Conservation (phyloP, 2,113 vertebrate species). For the Girardinichthys multiradiatus region DNA sequence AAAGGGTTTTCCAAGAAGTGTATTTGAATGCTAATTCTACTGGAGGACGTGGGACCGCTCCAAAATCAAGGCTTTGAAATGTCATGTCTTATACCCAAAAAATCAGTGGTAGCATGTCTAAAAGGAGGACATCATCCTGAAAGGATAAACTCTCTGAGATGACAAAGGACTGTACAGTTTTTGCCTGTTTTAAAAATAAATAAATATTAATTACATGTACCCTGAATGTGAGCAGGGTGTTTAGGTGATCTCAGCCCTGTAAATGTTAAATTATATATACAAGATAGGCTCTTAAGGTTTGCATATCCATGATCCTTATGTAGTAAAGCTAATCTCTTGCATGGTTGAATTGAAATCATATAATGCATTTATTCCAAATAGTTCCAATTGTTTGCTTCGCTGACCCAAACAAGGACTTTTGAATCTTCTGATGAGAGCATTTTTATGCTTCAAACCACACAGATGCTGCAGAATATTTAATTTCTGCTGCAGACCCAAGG, state of each 20-base stretch:
- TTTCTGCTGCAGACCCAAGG: slow-evolving; percentile 4
- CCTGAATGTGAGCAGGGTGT: neutral
- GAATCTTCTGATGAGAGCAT: neutral
- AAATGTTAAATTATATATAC: neutral
- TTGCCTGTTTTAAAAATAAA: neutral
- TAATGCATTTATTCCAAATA: neutral
- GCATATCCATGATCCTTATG: neutral
- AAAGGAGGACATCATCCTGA: slow-evolving; percentile 68
- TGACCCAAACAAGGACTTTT: neutral
- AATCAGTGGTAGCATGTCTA: slow-evolving; percentile 71
- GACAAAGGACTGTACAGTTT: slow-evolving; percentile 19
- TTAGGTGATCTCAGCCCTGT: neutral
- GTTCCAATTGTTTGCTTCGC: too few relatives aligned
- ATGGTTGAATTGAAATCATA: neutral
- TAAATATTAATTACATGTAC: neutral
- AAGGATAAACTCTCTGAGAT: slow-evolving; percentile 62
- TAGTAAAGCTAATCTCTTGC: neutral
- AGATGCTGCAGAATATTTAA: neutral
- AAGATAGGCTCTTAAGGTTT: too few relatives aligned
- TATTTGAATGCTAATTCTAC: slow-evolving; percentile 7
- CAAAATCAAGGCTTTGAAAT: slow-evolving; percentile 11
- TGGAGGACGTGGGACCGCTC: slow-evolving; percentile 36
- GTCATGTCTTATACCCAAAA: slow-evolving; percentile 14
- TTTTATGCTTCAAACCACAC: slow-evolving; percentile 6
- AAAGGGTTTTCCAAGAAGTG: neutral